A percentile compares a stretch with the other conserved stretches of the same genome.
These are phyloP conservation scores for Actinia equina DNA, from an alignment of 64 coral and sea anemone species.

Conservation along the genomic window DNA sequence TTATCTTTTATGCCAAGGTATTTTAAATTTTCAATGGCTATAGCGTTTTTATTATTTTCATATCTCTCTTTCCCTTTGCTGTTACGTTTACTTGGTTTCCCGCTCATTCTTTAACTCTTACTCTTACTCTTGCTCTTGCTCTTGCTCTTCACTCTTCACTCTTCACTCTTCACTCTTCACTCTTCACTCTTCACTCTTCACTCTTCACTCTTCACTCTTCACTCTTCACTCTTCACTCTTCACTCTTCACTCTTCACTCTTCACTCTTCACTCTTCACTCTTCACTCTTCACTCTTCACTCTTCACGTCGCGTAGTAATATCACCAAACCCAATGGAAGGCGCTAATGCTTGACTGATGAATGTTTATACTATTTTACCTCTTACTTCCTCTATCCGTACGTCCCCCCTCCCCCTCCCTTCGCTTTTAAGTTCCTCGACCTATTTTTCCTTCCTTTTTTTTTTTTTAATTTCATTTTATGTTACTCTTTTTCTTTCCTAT, in stretches of 20 bases:
- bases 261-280: not conserved
- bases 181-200: not conserved
- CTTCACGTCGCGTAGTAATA: not conserved
- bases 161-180: not conserved
- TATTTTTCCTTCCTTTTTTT: no score
- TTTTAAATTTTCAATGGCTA: not conserved
- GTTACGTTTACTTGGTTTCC: not conserved
- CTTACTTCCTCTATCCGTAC: no score
- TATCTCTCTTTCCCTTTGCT: not conserved
- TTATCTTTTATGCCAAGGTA: not conserved
- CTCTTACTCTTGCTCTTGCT: not conserved
- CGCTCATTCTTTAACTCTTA: not conserved
- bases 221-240: not conserved
- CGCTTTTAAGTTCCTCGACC: no score
- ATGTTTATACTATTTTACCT: no score
- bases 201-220: not conserved
- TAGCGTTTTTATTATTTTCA: not conserved
- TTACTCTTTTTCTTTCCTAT: no score
- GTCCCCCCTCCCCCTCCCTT: no score
- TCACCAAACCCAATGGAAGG: no score
- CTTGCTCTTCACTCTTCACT: not conserved
- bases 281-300: not conserved
- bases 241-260: not conserved
- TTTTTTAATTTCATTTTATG: no score
- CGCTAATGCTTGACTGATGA: no score